Base-by-base conservation (phyloP, 2,888 invertebrate genomes). In the Netelia inedita region DNA sequence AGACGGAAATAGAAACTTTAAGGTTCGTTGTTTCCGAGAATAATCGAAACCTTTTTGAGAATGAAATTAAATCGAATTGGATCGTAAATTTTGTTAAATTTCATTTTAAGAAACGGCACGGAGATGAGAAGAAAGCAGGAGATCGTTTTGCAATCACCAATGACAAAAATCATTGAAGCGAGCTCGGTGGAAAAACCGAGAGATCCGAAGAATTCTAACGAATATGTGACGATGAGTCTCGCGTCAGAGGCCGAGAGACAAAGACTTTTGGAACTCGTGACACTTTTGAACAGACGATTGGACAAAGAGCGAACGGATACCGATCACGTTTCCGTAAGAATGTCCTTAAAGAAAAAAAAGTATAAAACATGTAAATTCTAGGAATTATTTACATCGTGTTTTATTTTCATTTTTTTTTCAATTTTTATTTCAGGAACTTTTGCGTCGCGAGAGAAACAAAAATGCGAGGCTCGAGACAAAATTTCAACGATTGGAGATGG, bases 161-260 rank as follows among this genome's bases (percentile, higher is more conserved):
- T 75, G 55, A 23, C 21, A 23, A 46, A 69, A 19, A 16, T 59
- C 43, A n/a, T 35, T 19, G 63, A 83, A 6, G 68, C 43, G 5
- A 88, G 79, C 68, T 82, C 87, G 16, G 35, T 72, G 2, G 71
- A 57, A 11, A 87, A 82, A 43, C 82, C 85, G n/a, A 87, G 83
- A 76, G 85, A 69, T 23, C 74, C 28, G 0, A 83, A 82, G 14
- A 89, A 91, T 21, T 88, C 89, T 1, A 91, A 91, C 86, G 92
- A 93, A 82, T 91, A 91, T 68, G 90, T 92, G 1, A 90, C 95
- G 8, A 94, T 95, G 94, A 95, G 95, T 87, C 94, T 95, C 2
- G 95, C 95, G 0, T 95, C 95, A 0, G 96, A 96, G 90, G 95
- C 95, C 63, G 96, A 96, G 93, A 95, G 95, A 16, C 94, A 95